Evolutionary conservation across 2,797 vertebrate species (phyloP), one percentile per base, ranked within the genome.

Genomic region (Myotis vivesi): DNA sequence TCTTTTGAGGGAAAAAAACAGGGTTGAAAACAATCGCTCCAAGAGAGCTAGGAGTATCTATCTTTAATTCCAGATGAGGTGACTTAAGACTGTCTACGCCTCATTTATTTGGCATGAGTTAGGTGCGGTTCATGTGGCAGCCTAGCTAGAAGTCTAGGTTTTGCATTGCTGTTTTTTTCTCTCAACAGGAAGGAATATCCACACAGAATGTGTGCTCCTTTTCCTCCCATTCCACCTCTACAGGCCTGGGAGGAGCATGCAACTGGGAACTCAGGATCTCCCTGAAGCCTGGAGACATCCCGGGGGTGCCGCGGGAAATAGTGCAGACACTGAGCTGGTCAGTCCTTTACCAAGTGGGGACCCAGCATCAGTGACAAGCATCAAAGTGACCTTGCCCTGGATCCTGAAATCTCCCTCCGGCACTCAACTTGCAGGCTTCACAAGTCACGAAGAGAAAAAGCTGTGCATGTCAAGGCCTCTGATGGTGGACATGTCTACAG

Each of bases 311-410:
- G 8, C 20, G 4, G 79, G 68, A 68, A 36, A 15, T 2, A 2
- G 41, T 62, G 23, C 5, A 0, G 15, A 51, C 13, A 20, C n/a
- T 5, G 49, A 41, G 33, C 8, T 0, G 30, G 36, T 28, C 53
- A 17, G 36, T 23, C 36, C 55, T 28, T 11, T 23, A 17, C 6
- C 0, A 8, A 22, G 7, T 22, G 13, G 6, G 57, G 17, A 44
- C 36, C 23, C 2, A 4, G 1, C 2, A 0, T 23, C 17, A 0
- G 36, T 23, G 57, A 36, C 0, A 2, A 41, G 33, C 62, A 15
- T 59, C 57, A 25, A 1, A 28, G 25, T 62, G 25, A 59, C 57
- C 57, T 59, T 8, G 64, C 23, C 64, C 66, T 28, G 46, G n/a
- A 8, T 30, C 46, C 68, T 12, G 22, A 10, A 30, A 12, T 28